phyloP scores from a whole-genome alignment of 2,888 invertebrate species.

The Patella depressa region DNA sequence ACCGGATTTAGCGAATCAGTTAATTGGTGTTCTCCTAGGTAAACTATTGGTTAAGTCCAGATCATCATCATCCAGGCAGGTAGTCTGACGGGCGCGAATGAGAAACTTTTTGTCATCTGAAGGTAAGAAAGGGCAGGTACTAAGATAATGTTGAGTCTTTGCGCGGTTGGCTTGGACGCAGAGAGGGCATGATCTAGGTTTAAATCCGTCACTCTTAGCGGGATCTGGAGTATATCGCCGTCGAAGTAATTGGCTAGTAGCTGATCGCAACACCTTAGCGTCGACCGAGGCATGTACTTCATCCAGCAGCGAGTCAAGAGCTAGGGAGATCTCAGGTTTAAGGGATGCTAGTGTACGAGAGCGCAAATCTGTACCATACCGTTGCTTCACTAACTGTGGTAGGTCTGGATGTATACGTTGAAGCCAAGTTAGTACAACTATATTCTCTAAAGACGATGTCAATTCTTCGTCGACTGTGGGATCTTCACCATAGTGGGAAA shows the following conservation, averaged over 20 bases:
- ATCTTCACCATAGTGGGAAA: conserved; percentile 37
- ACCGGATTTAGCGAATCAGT: conserved; percentile 27
- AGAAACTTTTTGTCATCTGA: conserved; percentile 28
- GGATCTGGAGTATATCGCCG: not conserved
- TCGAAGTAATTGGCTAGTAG: not conserved
- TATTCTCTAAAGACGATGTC: conserved; percentile 41
- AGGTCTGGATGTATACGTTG: conserved; percentile 35
- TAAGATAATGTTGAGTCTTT: conserved; percentile 28
- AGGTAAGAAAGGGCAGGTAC: conserved; percentile 32
- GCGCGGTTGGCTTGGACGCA: conserved; percentile 28
- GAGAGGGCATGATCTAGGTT: conserved; percentile 30
- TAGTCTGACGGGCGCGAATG: conserved; percentile 19
- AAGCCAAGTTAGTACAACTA: conserved; percentile 40
- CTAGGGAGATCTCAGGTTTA: conserved; percentile 42
- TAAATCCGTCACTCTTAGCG: not conserved
- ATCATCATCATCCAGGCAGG: not conserved
- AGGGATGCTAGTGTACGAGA: conserved; percentile 39
- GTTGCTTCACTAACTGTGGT: conserved; percentile 39
- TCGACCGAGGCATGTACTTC: conserved; percentile 33
- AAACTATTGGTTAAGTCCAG: no score
- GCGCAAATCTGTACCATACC: conserved; percentile 39
- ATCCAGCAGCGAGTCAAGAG: conserved; percentile 38
- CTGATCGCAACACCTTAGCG: conserved; percentile 28
- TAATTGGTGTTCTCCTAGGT: conserved; percentile 22
- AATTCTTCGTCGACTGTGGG: conserved; percentile 32